phyloP scores from a whole-genome alignment of 2,797 vertebrate genomes.

The Echeneis naucrates region DNA sequence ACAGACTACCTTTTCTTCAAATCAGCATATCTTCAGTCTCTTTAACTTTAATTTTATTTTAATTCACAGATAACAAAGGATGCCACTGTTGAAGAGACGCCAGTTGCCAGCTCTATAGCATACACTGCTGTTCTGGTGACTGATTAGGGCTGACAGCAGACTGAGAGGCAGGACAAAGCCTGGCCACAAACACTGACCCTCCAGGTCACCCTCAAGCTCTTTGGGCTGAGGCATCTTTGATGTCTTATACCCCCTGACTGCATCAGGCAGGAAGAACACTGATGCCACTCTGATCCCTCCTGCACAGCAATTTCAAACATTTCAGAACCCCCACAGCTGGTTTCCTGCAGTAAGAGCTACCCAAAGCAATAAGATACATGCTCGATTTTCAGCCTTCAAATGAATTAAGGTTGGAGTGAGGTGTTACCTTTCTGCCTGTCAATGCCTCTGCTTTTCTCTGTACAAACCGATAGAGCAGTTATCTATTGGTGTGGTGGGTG shows the following conservation, averaged over 20 bases:
- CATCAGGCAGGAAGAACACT: constrained; percentile 56
- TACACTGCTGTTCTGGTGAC: not conserved
- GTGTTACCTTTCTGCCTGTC: constrained; percentile 17
- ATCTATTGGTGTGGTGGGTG: no score
- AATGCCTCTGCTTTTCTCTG: constrained; percentile 25
- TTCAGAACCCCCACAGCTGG: constrained; percentile 35
- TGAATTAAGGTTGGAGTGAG: constrained; percentile 6
- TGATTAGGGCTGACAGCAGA: constrained; percentile 23
- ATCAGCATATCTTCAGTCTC: not conserved
- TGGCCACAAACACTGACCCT: constrained; percentile 53
- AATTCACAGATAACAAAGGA: constrained; percentile 5
- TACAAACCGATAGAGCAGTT: no score
- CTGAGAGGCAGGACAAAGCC: constrained; percentile 39
- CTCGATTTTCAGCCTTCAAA: constrained; percentile 48
- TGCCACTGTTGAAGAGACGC: not conserved
- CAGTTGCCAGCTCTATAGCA: not conserved
- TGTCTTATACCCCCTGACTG: constrained; percentile 50
- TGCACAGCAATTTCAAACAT: constrained; percentile 57
- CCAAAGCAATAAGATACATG: constrained; percentile 29
- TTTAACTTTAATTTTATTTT: not conserved
- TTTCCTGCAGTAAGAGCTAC: constrained; percentile 49
- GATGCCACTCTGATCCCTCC: constrained; percentile 59
- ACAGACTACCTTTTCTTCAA: constrained; percentile 3
- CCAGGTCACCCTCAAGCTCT: constrained; percentile 44
- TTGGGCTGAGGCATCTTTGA: constrained; percentile 51